Evolutionary conservation across 2,888 invertebrate species (phyloP).

Genomic region (Nemapogon koenigi): DNA sequence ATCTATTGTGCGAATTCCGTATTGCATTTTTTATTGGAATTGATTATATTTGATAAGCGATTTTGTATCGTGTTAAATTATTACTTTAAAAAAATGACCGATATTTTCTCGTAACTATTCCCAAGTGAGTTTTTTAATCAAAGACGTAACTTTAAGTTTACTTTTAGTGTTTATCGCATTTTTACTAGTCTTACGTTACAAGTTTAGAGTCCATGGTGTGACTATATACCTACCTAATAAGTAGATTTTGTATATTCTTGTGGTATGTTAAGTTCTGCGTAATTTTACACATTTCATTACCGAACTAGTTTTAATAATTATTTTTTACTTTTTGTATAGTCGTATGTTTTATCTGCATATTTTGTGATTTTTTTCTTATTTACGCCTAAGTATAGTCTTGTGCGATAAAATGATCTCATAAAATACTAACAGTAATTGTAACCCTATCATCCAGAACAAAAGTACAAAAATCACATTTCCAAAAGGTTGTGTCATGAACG

Average conservation of each 20-base stretch:
- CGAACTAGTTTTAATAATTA: slow-evolving; percentile 20
- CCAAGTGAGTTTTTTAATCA: slow-evolving; percentile 60
- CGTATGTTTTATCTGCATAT: slow-evolving; percentile 51
- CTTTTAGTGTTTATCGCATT: slow-evolving; percentile 60
- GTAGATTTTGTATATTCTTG: slow-evolving; percentile 54
- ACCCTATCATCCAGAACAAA: slow-evolving; percentile 42
- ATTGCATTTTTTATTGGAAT: slow-evolving; percentile 47
- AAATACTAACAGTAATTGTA: slow-evolving; percentile 52
- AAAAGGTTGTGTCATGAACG: slow-evolving; percentile 12
- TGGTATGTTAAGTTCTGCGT: slow-evolving; percentile 18
- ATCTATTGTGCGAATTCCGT: slow-evolving; percentile 34
- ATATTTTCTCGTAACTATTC: slow-evolving; percentile 7
- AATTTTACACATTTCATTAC: slow-evolving; percentile 32
- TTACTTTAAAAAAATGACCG: slow-evolving; percentile 34
- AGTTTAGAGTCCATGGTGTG: slow-evolving; percentile 37
- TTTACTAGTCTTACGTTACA: slow-evolving; percentile 63
- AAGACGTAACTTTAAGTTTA: slow-evolving; percentile 62
- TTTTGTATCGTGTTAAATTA: slow-evolving; percentile 31
- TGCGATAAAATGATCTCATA: slow-evolving; percentile 62
- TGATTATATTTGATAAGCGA: slow-evolving; percentile 26
- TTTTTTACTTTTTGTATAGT: slow-evolving; percentile 8
- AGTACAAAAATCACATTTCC: slow-evolving; percentile 49
- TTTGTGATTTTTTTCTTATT: slow-evolving; percentile 57
- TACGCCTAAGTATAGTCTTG: slow-evolving; percentile 39
- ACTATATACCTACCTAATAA: slow-evolving; percentile 44